These are phyloP conservation scores for Drosophila merina DNA, from an alignment of 2,888 invertebrate species.

Conservation along the genomic window DNA sequence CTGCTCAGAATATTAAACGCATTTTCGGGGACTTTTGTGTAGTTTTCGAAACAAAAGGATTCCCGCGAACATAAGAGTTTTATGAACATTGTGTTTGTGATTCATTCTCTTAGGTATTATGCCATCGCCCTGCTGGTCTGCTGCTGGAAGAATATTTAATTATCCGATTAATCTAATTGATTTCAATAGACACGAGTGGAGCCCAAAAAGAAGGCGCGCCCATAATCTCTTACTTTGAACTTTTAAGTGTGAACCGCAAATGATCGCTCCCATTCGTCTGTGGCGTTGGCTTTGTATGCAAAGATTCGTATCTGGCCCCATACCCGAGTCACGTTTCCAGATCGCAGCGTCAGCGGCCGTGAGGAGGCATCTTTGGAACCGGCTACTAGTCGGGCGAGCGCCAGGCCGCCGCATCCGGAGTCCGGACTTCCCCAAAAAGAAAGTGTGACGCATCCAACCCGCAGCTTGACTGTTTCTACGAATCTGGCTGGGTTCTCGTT, in stretches of 20 bases:
- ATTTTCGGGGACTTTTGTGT: constrained; percentile 15
- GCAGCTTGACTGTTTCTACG: constrained; percentile 21
- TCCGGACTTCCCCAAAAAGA: constrained; percentile 57
- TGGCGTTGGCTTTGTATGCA: constrained; percentile 8
- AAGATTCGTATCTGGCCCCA: constrained; percentile 28
- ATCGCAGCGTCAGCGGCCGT: constrained; percentile 37
- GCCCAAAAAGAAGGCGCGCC: constrained; percentile 15
- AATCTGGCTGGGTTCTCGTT: constrained; percentile 11
- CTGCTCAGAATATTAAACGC: constrained; percentile 7
- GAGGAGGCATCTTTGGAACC: constrained; percentile 40
- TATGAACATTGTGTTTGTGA: background rate
- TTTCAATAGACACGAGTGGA: constrained; percentile 6
- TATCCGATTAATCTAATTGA: constrained; percentile 25
- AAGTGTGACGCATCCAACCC: constrained; percentile 57
- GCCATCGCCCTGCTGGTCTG: constrained; percentile 5
- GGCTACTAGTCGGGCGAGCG: constrained; percentile 16
- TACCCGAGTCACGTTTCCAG: constrained; percentile 58
- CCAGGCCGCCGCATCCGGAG: constrained; percentile 25
- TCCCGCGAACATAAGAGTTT: constrained; percentile 19
- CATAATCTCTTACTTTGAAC: background rate
- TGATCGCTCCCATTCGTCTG: background rate
- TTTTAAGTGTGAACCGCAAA: constrained; percentile 10
- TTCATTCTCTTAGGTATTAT: constrained; percentile 15
- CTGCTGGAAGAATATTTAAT: constrained; percentile 10
- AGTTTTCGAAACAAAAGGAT: constrained; percentile 21